Evolutionary conservation across 1,140 invertebrate genomes (phyloP), one percentile per base, ranked within the genome.

Genomic region (Megalonaias nervosa): DNA sequence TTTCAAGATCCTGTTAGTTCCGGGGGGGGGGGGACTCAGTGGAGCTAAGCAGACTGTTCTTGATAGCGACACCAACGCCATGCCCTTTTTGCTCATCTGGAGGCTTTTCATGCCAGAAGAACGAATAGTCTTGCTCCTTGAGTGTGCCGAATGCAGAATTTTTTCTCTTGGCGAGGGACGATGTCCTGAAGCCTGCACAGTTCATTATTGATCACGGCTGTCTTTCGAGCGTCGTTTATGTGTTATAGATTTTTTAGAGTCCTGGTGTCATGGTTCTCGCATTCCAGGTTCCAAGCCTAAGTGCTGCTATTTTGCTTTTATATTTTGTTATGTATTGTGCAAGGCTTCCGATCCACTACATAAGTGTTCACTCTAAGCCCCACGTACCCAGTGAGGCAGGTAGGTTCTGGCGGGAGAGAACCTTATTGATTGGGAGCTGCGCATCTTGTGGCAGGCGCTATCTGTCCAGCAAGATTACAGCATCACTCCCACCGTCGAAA

Each of bases 341-440:
- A 38, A 65, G 3, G 21, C 11, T 72, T 57, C 5, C 38, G 26
- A 38, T 62, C 78, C 38, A 14, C 67, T 67, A 0, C n/a, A 70
- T 38, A 57, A 70, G 31, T 31, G 55, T 19, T 60, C 5, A n/a
- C 66, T 65, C 75, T 56, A 74, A 77, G 21, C 56, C 79, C 59
- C 67, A 79, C 23, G 55, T 72, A 81, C 77, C 69, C 48, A 61
- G 23, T 6, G 59, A 58, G 57, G 69, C 14, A 23, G 17, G 56
- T 56, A 38, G 69, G 5, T 31, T 2, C 4, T 71, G 69, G 69
- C 23, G 58, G 69, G 69, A 19, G 56, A 71, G 57, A 16, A 71
- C 69, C 59, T 71, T 61, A 71, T 38, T 71, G 69, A 26, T 56
- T 71, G 69, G 69, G 69, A 1, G 56, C 69, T 71, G 69, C 69